phyloP scores from a whole-genome alignment of 1,140 invertebrate genomes.

The Drosophila sechellia region DNA sequence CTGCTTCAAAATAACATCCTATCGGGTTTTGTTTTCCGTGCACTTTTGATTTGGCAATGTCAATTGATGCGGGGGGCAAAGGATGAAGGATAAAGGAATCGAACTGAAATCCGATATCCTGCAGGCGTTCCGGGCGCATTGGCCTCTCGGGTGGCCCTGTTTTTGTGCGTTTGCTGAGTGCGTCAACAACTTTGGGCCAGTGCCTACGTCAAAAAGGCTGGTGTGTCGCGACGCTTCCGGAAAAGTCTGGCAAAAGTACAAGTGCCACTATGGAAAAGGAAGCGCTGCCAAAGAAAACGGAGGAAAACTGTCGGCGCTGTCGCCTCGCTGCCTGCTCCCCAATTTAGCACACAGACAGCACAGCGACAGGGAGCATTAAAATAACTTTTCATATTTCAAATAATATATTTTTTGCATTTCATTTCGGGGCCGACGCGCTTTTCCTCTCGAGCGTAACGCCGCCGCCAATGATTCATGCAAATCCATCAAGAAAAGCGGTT shows the following conservation, averaged over 20 bases:
- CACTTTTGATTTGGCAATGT: conserved; percentile 14
- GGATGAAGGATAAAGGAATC: conserved; percentile 19
- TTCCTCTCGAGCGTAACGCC: conserved; percentile 76
- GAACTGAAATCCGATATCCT: conserved; percentile 52
- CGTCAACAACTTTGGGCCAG: conserved; percentile 59
- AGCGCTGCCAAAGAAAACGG: conserved; percentile 67
- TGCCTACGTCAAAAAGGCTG: conserved; percentile 70
- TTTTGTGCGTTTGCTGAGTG: conserved; percentile 37
- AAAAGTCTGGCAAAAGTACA: conserved; percentile 66
- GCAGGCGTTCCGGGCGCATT: conserved; percentile 52
- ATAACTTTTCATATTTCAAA: conserved; percentile 79
- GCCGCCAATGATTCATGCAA: conserved; percentile 81
- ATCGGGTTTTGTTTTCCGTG: neutral
- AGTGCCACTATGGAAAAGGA: conserved; percentile 63
- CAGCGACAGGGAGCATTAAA: conserved; percentile 61
- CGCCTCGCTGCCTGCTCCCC: conserved; percentile 62
- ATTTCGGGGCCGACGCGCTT: conserved; percentile 57
- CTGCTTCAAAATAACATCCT: neutral
- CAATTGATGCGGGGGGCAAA: conserved; percentile 6
- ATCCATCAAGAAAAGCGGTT: conserved; percentile 64
- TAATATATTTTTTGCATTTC: conserved; percentile 67
- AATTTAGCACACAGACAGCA: conserved; percentile 55
- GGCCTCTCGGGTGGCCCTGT: conserved; percentile 42
- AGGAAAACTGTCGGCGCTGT: conserved; percentile 75
- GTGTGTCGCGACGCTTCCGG: conserved; percentile 79